Evolutionary conservation across 2,797 vertebrate genomes (phyloP), one percentile per base, ranked within the genome.

Genomic region (Hyperoplus immaculatus): DNA sequence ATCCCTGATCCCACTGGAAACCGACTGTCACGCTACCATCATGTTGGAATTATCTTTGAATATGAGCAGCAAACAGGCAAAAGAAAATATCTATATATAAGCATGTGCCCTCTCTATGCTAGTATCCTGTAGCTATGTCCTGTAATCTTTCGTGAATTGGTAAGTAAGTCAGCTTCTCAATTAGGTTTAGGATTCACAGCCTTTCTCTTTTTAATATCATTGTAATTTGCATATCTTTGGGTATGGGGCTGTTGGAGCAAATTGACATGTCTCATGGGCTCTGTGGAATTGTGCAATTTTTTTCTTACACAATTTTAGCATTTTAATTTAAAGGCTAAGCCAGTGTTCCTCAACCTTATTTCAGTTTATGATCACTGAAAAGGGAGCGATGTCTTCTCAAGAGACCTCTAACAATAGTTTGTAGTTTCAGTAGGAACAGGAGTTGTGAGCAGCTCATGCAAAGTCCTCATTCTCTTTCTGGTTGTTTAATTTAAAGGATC

Each of bases 1-100:
- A 46, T 60, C 18, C 77, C 76, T 62, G 70, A 87, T 60, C 6
- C 16, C 5, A 62, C 69, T 61, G 38, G 54, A 68, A 80, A 82
- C 56, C 42, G 36, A 66, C 61, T 43, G 57, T 58, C 12, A 56
- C 7, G 10, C 63, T 81, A 8, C n/a, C 50, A 42, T 67, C 67
- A n/a, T 50, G 62, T 46, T 65, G 54, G 21, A 75, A 82, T 80
- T 63, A 49, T 16, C 29, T 59, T 42, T 62, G 16, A 69, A 75
- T 60, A 58, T 56, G 41, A 73, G 54, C 60, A 29, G 56, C 56
- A 51, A 18, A 6, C 47, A 54, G 49, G 14, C 8, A 54, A 55
- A 69, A 43, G 4, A 5, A 54, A 55, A 50, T 13, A 5, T 58
- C 62, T 50, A 18, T 11, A 14, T 29, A 60, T 21, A 36, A 63